phyloP scores from a whole-genome alignment of 2,888 invertebrate species.

The Callinectes sapidus region DNA sequence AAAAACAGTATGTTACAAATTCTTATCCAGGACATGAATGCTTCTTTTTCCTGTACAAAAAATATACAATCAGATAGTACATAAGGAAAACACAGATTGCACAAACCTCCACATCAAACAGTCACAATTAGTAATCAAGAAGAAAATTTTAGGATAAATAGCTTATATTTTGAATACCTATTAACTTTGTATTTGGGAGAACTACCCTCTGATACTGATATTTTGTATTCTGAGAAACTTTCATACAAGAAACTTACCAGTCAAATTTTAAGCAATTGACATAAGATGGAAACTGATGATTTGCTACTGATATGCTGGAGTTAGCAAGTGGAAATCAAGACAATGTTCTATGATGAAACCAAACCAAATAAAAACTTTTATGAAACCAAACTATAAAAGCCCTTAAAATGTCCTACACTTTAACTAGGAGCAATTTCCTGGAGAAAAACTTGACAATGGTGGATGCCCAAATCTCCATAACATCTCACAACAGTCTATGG shows the following conservation, averaged over 20 bases:
- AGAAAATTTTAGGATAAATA: neutral
- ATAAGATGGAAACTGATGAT: conserved; percentile 13
- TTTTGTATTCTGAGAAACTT: neutral
- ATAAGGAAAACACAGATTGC: conserved; percentile 36
- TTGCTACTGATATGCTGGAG: conserved; percentile 41
- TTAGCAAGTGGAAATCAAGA: conserved; percentile 23
- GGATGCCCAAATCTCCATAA: conserved; percentile 45
- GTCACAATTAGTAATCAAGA: conserved; percentile 11
- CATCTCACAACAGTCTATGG: conserved; percentile 55
- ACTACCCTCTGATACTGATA: neutral
- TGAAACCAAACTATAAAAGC: conserved; percentile 32
- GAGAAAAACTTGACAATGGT: conserved; percentile 40
- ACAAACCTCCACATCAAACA: conserved; percentile 34
- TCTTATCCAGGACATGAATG: conserved; percentile 8
- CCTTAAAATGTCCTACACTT: conserved; percentile 31
- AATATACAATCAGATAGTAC: conserved; percentile 23
- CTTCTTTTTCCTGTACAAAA: neutral
- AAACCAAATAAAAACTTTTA: conserved; percentile 26
- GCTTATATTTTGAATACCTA: neutral
- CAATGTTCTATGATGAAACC: conserved; percentile 40
- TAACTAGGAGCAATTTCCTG: conserved; percentile 17
- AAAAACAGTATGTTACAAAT: conserved; percentile 31
- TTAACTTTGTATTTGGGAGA: neutral
- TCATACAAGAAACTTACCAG: neutral
- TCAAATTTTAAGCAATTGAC: neutral